phyloP scores from a whole-genome alignment of 2,888 invertebrate species.

The Stegophylla sp. region DNA sequence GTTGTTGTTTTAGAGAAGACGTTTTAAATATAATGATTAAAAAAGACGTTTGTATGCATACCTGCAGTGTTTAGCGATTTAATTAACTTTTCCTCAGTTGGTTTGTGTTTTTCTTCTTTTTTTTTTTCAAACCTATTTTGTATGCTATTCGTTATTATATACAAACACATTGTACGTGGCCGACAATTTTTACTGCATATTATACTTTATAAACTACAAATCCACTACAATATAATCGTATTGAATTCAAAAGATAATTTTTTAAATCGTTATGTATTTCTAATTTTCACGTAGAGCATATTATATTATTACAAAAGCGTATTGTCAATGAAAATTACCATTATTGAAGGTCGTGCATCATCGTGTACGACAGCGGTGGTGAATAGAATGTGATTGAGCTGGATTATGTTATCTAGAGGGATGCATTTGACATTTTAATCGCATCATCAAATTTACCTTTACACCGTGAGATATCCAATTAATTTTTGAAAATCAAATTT shows the following conservation, averaged over 20 bases:
- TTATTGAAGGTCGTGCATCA: conserved; percentile 5
- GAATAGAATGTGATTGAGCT: conserved; percentile 8
- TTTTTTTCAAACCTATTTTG: background rate
- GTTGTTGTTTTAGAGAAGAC: background rate
- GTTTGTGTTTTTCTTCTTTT: background rate
- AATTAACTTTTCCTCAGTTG: background rate
- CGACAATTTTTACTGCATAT: background rate
- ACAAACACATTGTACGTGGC: background rate
- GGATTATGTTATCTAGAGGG: background rate
- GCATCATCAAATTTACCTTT: conserved; percentile 8
- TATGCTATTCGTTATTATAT: background rate
- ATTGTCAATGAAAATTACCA: conserved; percentile 1
- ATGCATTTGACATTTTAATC: conserved; percentile 31
- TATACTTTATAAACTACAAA: background rate
- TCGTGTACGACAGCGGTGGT: background rate
- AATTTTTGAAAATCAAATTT: conserved; percentile 16
- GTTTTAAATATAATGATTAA: background rate
- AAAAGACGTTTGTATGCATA: background rate
- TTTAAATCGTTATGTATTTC: background rate
- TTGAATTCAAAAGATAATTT: background rate
- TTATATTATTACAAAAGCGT: background rate
- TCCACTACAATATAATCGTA: background rate
- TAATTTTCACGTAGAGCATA: background rate
- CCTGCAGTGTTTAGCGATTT: background rate
- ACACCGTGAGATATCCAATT: background rate